Evolutionary conservation across 2,888 invertebrate species (phyloP), one percentile per base, ranked within the genome.

Genomic region (Fragum sueziense): DNA sequence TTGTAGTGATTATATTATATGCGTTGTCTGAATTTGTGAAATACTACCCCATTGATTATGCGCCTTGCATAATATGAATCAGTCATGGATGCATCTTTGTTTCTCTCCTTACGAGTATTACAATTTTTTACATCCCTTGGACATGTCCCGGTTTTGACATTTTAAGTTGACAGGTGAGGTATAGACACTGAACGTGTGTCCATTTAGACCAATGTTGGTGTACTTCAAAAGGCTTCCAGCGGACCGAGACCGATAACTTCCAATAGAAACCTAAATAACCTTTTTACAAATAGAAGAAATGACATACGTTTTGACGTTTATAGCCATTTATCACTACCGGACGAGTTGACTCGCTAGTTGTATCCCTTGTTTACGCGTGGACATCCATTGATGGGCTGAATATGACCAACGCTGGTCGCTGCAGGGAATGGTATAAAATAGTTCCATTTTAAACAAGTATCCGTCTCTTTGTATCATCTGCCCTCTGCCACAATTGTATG

Each of bases 171-270:
- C 61, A 61, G 61, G 33, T 61, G 61, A 61, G 61, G n/a, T 17
- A 61, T 61, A 33, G 31, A 33, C 33, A 31, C 61, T n/a, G 33
- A 70, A 34, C 74, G 70, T 70, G 70, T 74, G 78, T 78, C 76
- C 71, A 74, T 69, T 52, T 57, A 20, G n/a, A 34, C 69, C 41
- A 61, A 72, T 69, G 68, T 70, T 47, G 20, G 31, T 22, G 51
- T 54, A 73, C 74, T 74, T 78, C 78, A 78, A 78, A 78, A 74
- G 52, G n/a, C 37, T 22, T 14, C 31, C 70, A 65, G 3, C 31
- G 20, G 29, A 33, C 33, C 33, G 61, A n/a, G 33, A 61, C 61
- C 61, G 61, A 61, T 61, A 61, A 61, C 33, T 61, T 31, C 57
- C 34, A 29, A 61, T 31, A 33, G 31, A n/a, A 61, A 61, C 29